phyloP scores from a whole-genome alignment of 1,140 invertebrate genomes.

The Drosophila lacertosa region DNA sequence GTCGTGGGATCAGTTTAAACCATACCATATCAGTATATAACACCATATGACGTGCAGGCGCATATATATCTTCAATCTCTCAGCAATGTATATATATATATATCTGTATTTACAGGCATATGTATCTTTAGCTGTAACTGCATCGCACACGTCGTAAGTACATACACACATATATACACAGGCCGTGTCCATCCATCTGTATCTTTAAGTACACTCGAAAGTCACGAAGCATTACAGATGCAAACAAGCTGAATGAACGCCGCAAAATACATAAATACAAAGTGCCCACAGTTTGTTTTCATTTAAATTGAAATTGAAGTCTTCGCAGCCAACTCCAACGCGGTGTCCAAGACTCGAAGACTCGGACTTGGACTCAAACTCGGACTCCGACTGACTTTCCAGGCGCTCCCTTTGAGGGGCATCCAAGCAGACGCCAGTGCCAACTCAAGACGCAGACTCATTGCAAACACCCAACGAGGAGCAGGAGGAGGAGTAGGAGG shows the following conservation, averaged over 20 bases:
- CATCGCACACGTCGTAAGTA: conserved; percentile 52
- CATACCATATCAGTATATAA: conserved; percentile 21
- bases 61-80: conserved; percentile 25
- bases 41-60: conserved; percentile 26
- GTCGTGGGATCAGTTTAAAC: conserved; percentile 13
- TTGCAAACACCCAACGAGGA: conserved; percentile 69
- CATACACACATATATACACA: too few relatives aligned
- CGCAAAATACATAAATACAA: conserved; percentile 80
- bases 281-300: conserved; percentile 81
- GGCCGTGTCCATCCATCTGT: conserved; percentile 67
- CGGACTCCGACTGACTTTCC: conserved; percentile 21
- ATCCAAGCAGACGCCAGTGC: conserved; percentile 52
- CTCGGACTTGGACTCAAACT: conserved; percentile 4
- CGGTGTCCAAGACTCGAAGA: conserved; percentile 3
- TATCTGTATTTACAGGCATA: not conserved
- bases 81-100: not conserved
- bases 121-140: conserved; percentile 55
- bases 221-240: conserved; percentile 81
- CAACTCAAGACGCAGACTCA: conserved; percentile 64
- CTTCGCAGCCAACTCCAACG: conserved; percentile 30
- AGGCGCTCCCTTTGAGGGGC: conserved; percentile 29
- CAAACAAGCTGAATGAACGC: conserved; percentile 80
- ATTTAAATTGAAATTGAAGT: conserved; percentile 82
- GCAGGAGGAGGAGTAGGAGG: too few relatives aligned
- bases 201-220: conserved; percentile 77